A percentile compares a stretch with the other conserved stretches of the same genome.
Conservation (phyloP, 2,888 invertebrate species). For the Euzophera pinguis region DNA sequence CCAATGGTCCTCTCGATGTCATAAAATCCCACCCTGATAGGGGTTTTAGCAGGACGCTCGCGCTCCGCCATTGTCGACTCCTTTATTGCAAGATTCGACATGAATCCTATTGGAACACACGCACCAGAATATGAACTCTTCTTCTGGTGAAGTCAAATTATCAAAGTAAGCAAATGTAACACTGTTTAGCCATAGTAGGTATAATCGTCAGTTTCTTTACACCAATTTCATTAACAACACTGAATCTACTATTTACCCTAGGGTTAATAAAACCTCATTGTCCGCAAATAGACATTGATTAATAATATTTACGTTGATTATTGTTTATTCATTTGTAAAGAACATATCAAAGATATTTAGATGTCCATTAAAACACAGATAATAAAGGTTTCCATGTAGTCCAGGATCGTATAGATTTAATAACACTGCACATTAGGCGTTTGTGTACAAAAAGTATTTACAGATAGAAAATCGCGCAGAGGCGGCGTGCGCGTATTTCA, state of each 20-base stretch:
- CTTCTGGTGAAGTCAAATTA: slow-evolving; percentile 26
- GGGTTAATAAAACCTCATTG: slow-evolving; percentile 9
- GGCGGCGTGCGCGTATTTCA: slow-evolving; percentile 68
- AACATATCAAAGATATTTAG: slow-evolving; percentile 53
- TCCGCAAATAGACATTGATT: slow-evolving; percentile 19
- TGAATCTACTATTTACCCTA: slow-evolving; percentile 2
- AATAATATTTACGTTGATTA: slow-evolving; percentile 17
- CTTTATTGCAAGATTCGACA: slow-evolving; percentile 50
- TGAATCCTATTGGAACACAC: slow-evolving; percentile 38
- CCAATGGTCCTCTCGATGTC: slow-evolving; percentile 99
- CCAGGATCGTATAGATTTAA: slow-evolving; percentile 33
- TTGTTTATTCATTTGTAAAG: slow-evolving; percentile 35
- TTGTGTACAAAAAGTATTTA: slow-evolving; percentile 65
- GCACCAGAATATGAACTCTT: slow-evolving; percentile 30
- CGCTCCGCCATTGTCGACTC: slow-evolving; percentile 78
- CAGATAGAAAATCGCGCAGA: slow-evolving; percentile 69
- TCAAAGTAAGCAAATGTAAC: slow-evolving; percentile 41
- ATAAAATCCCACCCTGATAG: slow-evolving; percentile 97
- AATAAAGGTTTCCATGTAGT: slow-evolving; percentile 20
- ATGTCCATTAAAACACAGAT: slow-evolving; percentile 31
- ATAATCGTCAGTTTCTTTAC: slow-evolving; percentile 26
- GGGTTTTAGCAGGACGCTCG: slow-evolving; percentile 81
- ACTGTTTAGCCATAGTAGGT: slow-evolving; percentile 40
- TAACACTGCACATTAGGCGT: slow-evolving; percentile 38
- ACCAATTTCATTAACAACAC: slow-evolving; percentile 15